phyloP scores from a whole-genome alignment of 2,797 vertebrate genomes.

The Poeciliopsis presidionis region DNA sequence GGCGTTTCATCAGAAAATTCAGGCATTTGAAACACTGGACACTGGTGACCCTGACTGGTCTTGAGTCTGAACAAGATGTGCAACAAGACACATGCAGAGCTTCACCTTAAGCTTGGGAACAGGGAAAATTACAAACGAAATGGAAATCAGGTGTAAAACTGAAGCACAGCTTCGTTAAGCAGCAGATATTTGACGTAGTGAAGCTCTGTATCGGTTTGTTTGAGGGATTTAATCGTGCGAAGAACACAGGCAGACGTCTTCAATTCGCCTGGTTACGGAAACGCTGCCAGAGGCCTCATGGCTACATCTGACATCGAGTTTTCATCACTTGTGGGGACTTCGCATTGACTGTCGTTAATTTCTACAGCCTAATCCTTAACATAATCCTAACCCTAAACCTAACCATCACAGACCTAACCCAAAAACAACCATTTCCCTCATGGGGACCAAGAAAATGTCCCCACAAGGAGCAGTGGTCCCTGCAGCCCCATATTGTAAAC shows the following conservation, averaged over 20 bases:
- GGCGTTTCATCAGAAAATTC: neutral
- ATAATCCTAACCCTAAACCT: no score
- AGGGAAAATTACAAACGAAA: neutral
- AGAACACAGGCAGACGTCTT: constrained; percentile 75
- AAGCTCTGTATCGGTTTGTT: constrained; percentile 29
- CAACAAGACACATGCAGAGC: neutral
- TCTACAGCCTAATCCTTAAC: no score
- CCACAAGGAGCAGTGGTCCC: no score
- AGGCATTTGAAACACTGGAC: neutral
- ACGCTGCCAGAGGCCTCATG: constrained; percentile 73
- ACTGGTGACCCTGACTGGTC: neutral
- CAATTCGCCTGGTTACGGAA: constrained; percentile 9
- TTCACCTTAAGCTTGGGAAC: neutral
- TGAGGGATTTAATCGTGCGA: constrained; percentile 39
- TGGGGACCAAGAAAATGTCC: no score
- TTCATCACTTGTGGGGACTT: no score
- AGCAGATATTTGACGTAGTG: constrained; percentile 1
- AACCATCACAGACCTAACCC: no score
- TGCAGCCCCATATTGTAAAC: no score
- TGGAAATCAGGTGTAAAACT: neutral
- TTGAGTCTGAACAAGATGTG: neutral
- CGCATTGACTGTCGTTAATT: no score
- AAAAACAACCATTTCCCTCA: no score
- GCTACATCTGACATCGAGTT: constrained; percentile 68
- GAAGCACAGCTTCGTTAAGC: neutral